A percentile compares a stretch with the other conserved stretches of the same genome.
Conservation (phyloP, 2,888 invertebrate genomes). For the Dryobotodes eremita region DNA sequence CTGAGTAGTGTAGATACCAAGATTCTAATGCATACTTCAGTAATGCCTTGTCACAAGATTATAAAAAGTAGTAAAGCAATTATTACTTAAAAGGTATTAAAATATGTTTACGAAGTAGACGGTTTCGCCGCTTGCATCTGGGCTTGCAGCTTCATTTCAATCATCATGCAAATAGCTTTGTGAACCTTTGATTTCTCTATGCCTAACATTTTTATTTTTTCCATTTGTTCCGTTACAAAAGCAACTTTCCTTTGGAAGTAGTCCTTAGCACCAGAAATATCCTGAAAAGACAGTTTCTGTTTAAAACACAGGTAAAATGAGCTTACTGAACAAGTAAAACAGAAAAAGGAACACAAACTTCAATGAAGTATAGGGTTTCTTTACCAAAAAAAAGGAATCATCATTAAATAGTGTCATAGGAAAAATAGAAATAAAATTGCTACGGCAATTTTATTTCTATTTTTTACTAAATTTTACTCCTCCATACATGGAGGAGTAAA, state of each 20-base stretch:
- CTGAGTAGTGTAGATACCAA: conserved; percentile 46
- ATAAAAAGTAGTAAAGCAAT: conserved; percentile 57
- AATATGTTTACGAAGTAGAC: conserved; percentile 80
- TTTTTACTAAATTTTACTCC: too few species aligned
- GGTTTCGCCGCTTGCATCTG: conserved; percentile 85
- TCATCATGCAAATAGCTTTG: conserved; percentile 94
- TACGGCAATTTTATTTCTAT: too few species aligned
- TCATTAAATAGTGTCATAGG: neutral
- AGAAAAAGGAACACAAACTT: too few species aligned
- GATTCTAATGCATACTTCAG: conserved; percentile 61
- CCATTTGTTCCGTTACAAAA: conserved; percentile 98
- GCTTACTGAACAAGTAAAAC: neutral
- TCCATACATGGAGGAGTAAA: neutral
- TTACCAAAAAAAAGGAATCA: neutral
- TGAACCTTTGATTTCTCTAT: conserved; percentile 96
- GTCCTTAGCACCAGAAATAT: conserved; percentile 95
- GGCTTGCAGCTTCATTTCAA: conserved; percentile 93
- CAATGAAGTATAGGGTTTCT: neutral
- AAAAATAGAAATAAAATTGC: neutral
- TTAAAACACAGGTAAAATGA: neutral
- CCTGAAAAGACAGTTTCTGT: conserved; percentile 84
- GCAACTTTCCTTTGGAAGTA: conserved; percentile 98
- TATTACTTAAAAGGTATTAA: conserved; percentile 48
- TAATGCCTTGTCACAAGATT: conserved; percentile 43
- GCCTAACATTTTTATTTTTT: conserved; percentile 96